These are phyloP conservation scores for Echinometra lucunter DNA, from an alignment of 53 echinoderm and acorn worm genomes.

Conservation along the genomic window DNA sequence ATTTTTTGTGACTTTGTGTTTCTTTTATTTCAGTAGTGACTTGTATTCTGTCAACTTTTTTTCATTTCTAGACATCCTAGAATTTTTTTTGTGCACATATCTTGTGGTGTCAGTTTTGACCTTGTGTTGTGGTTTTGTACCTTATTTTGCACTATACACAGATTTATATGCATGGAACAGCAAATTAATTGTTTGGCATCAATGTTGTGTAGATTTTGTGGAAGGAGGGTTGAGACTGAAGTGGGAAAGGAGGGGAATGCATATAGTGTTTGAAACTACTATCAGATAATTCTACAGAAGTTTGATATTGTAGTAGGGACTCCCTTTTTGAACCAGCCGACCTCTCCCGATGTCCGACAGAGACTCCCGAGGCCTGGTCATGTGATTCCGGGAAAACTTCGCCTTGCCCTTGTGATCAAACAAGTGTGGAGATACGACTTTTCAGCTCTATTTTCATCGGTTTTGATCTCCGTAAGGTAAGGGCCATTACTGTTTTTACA, in stretches of 20 bases:
- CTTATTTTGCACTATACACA: not conserved
- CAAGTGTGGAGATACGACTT: too few species aligned
- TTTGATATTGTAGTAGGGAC: too few species aligned
- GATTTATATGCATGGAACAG: not conserved
- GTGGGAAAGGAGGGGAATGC: slow-evolving; percentile 20
- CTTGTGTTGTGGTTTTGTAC: not conserved
- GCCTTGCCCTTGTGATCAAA: too few species aligned
- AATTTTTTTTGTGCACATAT: slow-evolving; percentile 2
- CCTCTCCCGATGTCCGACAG: too few species aligned
- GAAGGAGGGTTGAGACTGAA: slow-evolving; percentile 8
- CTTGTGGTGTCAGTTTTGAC: slow-evolving; percentile 28
- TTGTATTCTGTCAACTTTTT: too few species aligned
- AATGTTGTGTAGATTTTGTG: slow-evolving; percentile 35
- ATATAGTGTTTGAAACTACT: not conserved
- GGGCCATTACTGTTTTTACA: too few species aligned
- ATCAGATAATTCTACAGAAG: not conserved
- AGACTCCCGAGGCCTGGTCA: too few species aligned
- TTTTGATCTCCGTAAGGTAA: too few species aligned
- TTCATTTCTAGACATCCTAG: slow-evolving; percentile 10
- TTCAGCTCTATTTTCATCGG: too few species aligned
- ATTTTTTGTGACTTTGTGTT: slow-evolving; percentile 8
- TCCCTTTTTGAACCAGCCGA: too few species aligned
- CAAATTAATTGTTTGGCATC: not conserved
- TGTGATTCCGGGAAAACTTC: too few species aligned
- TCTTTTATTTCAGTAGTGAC: too few species aligned